A percentile compares a stretch with the other conserved stretches of the same genome.
Conservation (phyloP, 1,140 invertebrate genomes). For the Hypsibius dujardini region DNA sequence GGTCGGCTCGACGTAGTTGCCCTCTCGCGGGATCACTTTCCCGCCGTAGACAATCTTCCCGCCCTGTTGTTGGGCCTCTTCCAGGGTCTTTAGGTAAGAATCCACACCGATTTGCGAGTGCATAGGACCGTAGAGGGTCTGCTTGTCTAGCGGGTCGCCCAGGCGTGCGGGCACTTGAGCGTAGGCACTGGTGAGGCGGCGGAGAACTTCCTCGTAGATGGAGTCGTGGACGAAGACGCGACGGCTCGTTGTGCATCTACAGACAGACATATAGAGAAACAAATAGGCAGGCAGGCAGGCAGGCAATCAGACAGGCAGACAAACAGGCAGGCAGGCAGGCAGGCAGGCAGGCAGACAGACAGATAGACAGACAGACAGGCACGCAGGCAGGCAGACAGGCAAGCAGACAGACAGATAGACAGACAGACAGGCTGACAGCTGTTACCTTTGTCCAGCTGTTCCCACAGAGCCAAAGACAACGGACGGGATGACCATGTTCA, state of each 20-base stretch:
- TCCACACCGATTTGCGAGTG: constrained; percentile 61
- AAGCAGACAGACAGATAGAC: too few species aligned
- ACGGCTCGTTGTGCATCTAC: constrained; percentile 3
- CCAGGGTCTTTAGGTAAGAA: constrained; percentile 53
- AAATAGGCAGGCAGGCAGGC: too few species aligned
- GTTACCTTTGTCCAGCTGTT: constrained; percentile 84
- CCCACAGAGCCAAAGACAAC: constrained; percentile 88
- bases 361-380: too few species aligned
- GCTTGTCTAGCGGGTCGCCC: constrained; percentile 73
- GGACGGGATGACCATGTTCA: constrained; percentile 71
- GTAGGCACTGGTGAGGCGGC: constrained; percentile 57
- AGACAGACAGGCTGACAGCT: too few species aligned
- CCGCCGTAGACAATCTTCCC: constrained; percentile 47
- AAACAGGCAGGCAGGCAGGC: too few species aligned
- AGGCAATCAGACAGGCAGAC: too few species aligned
- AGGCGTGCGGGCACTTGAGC: constrained; percentile 54
- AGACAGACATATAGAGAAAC: background rate
- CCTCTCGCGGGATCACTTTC: constrained; percentile 56
- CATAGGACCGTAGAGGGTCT: constrained; percentile 74
- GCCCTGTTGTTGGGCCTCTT: constrained; percentile 51
- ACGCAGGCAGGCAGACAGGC: too few species aligned
- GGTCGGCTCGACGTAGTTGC: constrained; percentile 88
- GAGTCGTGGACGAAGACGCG: constrained; percentile 33
- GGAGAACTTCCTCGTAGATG: constrained; percentile 53
- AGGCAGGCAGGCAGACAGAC: too few species aligned